phyloP scores from a whole-genome alignment of 1,140 invertebrate species.

The Cherax destructor region DNA sequence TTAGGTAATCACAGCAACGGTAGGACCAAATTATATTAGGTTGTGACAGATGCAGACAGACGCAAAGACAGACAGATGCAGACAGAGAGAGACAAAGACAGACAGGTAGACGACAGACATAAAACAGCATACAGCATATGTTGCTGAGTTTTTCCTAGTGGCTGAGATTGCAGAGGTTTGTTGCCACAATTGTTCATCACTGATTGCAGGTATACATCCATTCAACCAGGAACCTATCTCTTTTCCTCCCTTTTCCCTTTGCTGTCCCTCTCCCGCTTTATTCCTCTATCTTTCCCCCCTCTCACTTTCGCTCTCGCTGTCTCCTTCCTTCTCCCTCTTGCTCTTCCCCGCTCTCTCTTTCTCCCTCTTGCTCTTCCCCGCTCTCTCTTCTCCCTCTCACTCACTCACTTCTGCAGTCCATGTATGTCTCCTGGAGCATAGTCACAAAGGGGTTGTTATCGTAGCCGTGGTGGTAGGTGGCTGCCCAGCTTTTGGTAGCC shows the following conservation, averaged over 20 bases:
- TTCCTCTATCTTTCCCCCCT: not conserved
- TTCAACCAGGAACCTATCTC: not conserved
- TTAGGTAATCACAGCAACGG: too few relatives aligned
- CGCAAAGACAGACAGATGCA: too few relatives aligned
- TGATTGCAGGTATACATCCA: too few relatives aligned
- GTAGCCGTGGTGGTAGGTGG: constrained; percentile 86
- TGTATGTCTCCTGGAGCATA: constrained; percentile 86
- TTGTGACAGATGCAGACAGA: not conserved
- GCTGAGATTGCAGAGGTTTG: too few relatives aligned
- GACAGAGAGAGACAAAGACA: not conserved
- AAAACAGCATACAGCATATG: too few relatives aligned
- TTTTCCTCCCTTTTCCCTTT: too few relatives aligned
- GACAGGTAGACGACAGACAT: not conserved
- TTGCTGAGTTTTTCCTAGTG: too few relatives aligned
- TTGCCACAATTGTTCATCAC: too few relatives aligned
- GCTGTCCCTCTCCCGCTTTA: not conserved
- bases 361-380: not conserved
- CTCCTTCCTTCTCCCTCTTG: not conserved
- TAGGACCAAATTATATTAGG: too few relatives aligned
- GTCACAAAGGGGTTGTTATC: constrained; percentile 85
- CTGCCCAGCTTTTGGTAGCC: constrained; percentile 82
- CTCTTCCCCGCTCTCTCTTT: not conserved
- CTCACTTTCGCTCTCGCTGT: not conserved
- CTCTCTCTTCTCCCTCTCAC: not conserved
- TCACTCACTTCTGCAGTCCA: constrained; percentile 86